Conservation (phyloP, 2,888 invertebrate species). For the Microctonus brassicae region DNA sequence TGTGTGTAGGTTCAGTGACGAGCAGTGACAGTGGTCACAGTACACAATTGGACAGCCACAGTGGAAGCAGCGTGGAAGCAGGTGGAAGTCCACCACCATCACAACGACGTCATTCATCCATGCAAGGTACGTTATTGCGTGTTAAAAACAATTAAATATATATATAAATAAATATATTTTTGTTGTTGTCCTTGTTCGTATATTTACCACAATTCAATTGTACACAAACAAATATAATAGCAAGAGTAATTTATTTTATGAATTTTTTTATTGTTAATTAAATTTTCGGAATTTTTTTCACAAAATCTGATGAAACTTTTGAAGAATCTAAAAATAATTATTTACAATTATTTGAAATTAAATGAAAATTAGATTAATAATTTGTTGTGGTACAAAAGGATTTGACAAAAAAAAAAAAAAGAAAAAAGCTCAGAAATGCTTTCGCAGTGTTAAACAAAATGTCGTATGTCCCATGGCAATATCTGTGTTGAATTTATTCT, state of each 20-base stretch:
- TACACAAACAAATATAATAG: not conserved
- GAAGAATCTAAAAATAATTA: too few relatives aligned
- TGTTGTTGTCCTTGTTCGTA: not conserved
- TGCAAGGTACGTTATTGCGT: slow-evolving; percentile 70
- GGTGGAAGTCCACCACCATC: slow-evolving; percentile 72
- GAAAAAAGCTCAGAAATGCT: slow-evolving; percentile 6
- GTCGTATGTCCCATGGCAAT: slow-evolving; percentile 48
- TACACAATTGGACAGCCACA: slow-evolving; percentile 78
- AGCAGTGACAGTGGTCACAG: slow-evolving; percentile 94
- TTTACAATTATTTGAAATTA: too few relatives aligned
- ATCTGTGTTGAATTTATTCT: slow-evolving; percentile 12
- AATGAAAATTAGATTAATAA: not conserved
- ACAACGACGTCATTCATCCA: slow-evolving; percentile 72
- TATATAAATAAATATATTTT: not conserved
- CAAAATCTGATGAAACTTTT: too few relatives aligned
- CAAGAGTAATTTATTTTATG: not conserved
- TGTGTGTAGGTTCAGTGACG: slow-evolving; percentile 82
- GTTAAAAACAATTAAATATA: slow-evolving; percentile 5
- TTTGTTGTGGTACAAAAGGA: slow-evolving; percentile 9
- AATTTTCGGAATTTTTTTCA: too few relatives aligned
- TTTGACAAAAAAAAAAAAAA: not conserved
- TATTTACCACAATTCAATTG: not conserved
- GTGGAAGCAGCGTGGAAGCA: slow-evolving; percentile 74
- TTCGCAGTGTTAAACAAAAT: slow-evolving; percentile 13
- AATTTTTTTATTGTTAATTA: not conserved